Conservation (phyloP, 2,888 invertebrate genomes). For the Limnephilus rhombicus region DNA sequence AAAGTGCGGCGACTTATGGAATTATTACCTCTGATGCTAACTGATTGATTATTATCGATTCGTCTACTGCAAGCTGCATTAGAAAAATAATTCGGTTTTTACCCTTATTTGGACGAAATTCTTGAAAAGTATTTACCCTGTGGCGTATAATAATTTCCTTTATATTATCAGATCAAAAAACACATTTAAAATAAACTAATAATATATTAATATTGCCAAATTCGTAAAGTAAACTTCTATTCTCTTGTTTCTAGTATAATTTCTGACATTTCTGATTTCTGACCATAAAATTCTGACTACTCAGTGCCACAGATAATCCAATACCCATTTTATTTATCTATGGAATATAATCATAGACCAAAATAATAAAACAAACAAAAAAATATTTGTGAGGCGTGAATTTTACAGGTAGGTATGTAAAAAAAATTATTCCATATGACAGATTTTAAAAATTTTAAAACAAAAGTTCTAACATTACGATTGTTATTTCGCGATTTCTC, state of each 20-base stretch:
- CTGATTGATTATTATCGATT: not conserved
- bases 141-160: not conserved
- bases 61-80: not conserved
- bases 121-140: not conserved
- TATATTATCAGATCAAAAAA: not conserved
- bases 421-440: not conserved
- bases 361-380: not conserved
- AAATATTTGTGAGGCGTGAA: not conserved
- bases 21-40: not conserved
- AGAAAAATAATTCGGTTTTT: not conserved
- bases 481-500: not conserved
- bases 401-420: not conserved
- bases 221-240: not conserved
- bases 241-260: not conserved
- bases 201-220: not conserved
- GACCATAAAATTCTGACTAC: no score
- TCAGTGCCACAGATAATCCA: not conserved
- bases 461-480: not conserved
- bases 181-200: not conserved
- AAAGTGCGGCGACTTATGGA: no score
- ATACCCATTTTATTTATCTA: not conserved
- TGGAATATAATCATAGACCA: not conserved
- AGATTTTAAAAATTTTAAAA: conserved; percentile 23
- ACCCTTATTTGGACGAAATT: not conserved
- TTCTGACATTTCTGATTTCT: not conserved